Evolutionary conservation across 2,888 invertebrate species (phyloP).

Genomic region (Leptothorax acervorum): DNA sequence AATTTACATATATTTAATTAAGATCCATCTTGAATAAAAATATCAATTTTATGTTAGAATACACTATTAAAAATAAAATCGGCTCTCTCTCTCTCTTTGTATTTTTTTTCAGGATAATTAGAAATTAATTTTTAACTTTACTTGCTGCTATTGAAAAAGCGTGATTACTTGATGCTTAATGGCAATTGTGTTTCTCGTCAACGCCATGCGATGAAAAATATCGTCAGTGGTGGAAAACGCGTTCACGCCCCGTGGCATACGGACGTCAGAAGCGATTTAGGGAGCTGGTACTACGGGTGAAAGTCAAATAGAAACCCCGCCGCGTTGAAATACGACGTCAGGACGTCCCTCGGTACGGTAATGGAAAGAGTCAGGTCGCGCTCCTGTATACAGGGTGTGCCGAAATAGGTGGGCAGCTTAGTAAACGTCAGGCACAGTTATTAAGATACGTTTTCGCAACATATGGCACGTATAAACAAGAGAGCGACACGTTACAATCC

Average conservation of each 20-base stretch:
- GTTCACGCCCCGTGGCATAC: conserved; percentile 77
- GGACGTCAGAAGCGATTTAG: conserved; percentile 77
- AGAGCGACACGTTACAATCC: not conserved
- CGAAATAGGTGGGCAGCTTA: conserved; percentile 7
- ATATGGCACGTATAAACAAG: conserved; percentile 13
- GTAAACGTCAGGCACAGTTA: conserved; percentile 29
- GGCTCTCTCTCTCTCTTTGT: not conserved
- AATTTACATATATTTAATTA: not conserved
- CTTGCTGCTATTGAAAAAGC: not conserved
- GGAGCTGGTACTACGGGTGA: conserved; percentile 67
- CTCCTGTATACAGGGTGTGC: conserved; percentile 59
- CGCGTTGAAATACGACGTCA: conserved; percentile 75
- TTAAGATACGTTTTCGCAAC: conserved; percentile 23
- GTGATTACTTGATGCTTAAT: conserved; percentile 61
- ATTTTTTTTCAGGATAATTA: not conserved
- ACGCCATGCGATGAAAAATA: conserved; percentile 64
- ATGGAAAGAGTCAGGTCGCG: conserved; percentile 64
- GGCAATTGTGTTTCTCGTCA: conserved; percentile 52
- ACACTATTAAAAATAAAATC: not conserved
- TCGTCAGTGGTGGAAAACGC: conserved; percentile 60
- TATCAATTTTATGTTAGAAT: not conserved
- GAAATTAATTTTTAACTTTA: not conserved
- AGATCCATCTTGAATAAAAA: not conserved
- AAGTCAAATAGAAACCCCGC: conserved; percentile 79
- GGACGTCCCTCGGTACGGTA: conserved; percentile 68